Conservation (phyloP, 1,140 invertebrate genomes). For the Bombyx mori region DNA sequence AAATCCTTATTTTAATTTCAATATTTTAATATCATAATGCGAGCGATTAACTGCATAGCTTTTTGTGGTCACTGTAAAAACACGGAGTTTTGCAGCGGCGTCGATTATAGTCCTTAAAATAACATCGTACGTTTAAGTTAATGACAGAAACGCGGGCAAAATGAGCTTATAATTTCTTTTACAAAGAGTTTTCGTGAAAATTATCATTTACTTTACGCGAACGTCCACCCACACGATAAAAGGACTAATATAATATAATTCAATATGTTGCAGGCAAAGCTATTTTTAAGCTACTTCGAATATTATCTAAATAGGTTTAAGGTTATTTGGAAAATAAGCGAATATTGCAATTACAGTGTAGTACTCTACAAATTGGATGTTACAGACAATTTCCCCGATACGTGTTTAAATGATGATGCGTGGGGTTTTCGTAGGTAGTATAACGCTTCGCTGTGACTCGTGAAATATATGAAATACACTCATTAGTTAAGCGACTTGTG, state of each 20-base stretch:
- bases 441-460: too few species aligned
- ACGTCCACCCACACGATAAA: conserved; percentile 32
- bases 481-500: too few species aligned
- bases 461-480: too few species aligned
- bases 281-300: too few species aligned
- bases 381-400: too few species aligned
- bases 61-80: conserved; percentile 61
- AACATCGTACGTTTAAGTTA: conserved; percentile 71
- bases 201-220: conserved; percentile 43
- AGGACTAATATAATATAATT: conserved; percentile 7
- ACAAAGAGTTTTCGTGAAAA: conserved; percentile 65
- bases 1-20: conserved; percentile 2
- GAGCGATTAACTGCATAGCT: conserved; percentile 71
- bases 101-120: conserved; percentile 67
- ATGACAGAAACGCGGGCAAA: conserved; percentile 67
- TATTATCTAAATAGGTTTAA: too few species aligned
- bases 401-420: too few species aligned
- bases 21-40: conserved; percentile 71
- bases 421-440: too few species aligned
- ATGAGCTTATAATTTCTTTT: conserved; percentile 69
- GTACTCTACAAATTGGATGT: too few species aligned
- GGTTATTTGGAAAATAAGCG: too few species aligned
- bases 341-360: too few species aligned
- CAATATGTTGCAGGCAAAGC: too few species aligned
- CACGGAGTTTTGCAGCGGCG: conserved; percentile 46